Conservation (phyloP, 2,113 vertebrate species). For the Coturnix japonica region DNA sequence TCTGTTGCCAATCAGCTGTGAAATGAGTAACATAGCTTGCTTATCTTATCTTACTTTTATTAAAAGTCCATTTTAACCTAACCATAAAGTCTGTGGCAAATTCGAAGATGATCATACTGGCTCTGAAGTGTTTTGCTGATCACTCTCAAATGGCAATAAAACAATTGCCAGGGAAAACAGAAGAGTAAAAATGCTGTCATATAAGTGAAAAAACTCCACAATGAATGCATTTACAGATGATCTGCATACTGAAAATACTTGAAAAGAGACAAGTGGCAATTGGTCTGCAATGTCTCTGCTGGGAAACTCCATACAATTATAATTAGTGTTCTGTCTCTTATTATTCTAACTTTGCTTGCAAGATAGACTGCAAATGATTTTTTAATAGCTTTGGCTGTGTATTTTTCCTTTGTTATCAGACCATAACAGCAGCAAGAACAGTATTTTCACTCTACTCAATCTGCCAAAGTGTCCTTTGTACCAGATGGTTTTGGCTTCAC, state of each 20-base stretch:
- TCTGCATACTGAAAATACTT: slow-evolving; percentile 35
- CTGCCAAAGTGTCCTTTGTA: slow-evolving; percentile 46
- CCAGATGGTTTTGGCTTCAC: slow-evolving; percentile 51
- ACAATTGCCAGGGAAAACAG: slow-evolving; percentile 55
- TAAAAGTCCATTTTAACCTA: slow-evolving; percentile 25
- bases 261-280: slow-evolving; percentile 61
- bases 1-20: not conserved
- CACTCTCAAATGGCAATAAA: slow-evolving; percentile 34
- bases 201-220: slow-evolving; percentile 55
- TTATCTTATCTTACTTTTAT: not conserved
- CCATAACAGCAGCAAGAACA: slow-evolving; percentile 59
- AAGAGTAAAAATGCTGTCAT: slow-evolving; percentile 45
- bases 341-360: slow-evolving; percentile 47
- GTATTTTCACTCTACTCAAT: slow-evolving; percentile 22
- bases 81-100: not conserved
- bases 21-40: not conserved
- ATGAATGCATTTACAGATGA: slow-evolving; percentile 50
- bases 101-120: not conserved
- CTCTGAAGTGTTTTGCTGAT: slow-evolving; percentile 32
- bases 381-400: slow-evolving; percentile 59
- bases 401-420: slow-evolving; percentile 71
- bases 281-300: slow-evolving; percentile 59
- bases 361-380: slow-evolving; percentile 53
- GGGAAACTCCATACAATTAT: slow-evolving; percentile 60
- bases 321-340: slow-evolving; percentile 41